A percentile compares a stretch with the other conserved stretches of the same genome.
Evolutionary conservation across 1,140 invertebrate genomes (phyloP).

Genomic region (Sipha flava): DNA sequence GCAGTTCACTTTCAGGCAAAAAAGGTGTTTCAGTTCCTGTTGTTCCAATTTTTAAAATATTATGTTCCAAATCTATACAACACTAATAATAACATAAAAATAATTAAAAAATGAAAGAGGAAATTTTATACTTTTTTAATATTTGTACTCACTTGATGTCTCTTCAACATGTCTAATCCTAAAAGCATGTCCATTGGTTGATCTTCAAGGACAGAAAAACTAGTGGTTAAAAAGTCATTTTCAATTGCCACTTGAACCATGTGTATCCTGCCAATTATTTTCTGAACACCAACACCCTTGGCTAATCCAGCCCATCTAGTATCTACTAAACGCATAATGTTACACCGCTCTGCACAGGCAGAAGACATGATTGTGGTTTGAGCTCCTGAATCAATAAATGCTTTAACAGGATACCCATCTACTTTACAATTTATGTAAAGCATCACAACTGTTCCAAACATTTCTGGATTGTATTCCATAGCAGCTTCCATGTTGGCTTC

Average conservation of each 20-base stretch:
- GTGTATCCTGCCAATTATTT: conserved; percentile 91
- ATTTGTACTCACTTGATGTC: conserved; percentile 71
- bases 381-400: conserved; percentile 94
- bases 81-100: conserved; percentile 54
- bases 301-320: conserved; percentile 89
- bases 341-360: conserved; percentile 83
- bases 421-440: conserved; percentile 93
- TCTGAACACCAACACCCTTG: conserved; percentile 88
- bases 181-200: conserved; percentile 98
- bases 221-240: conserved; percentile 85
- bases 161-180: conserved; percentile 92
- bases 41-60: conserved; percentile 86
- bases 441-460: conserved; percentile 95
- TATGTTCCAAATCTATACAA: conserved; percentile 84
- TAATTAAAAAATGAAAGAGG: conserved; percentile 17
- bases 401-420: conserved; percentile 91
- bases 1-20: conserved; percentile 76
- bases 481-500: conserved; percentile 98
- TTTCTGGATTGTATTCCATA: conserved; percentile 96
- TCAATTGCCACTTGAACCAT: conserved; percentile 96
- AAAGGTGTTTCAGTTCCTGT: conserved; percentile 88
- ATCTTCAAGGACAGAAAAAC: conserved; percentile 94
- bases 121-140: no score
- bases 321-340: conserved; percentile 93
- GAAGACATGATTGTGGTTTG: conserved; percentile 93